phyloP scores from a whole-genome alignment of 2,888 invertebrate genomes.

The Lissonota sp. region DNA sequence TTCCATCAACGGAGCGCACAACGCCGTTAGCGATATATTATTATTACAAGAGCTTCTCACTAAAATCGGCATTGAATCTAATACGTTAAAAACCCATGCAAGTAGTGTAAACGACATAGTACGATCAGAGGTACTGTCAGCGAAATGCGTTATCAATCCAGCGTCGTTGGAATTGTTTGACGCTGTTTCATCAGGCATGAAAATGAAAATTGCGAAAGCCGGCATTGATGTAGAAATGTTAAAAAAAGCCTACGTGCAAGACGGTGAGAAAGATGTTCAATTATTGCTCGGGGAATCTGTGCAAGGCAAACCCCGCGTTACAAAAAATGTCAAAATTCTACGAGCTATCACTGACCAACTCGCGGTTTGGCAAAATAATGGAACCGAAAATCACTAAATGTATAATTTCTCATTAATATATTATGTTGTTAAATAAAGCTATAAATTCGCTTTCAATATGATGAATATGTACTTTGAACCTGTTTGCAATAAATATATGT shows the following conservation, averaged over 20 bases:
- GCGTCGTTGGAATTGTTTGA: slow-evolving; percentile 26
- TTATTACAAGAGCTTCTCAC: too few relatives aligned
- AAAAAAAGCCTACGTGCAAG: slow-evolving; percentile 2
- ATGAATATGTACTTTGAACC: too few relatives aligned
- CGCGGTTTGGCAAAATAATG: too few relatives aligned
- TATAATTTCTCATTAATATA: too few relatives aligned
- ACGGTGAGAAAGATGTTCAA: slow-evolving; percentile 25
- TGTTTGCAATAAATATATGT: too few relatives aligned
- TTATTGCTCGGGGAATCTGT: slow-evolving; percentile 49
- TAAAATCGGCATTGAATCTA: too few relatives aligned
- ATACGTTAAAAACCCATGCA: neutral
- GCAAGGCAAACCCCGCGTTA: slow-evolving; percentile 35
- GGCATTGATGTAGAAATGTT: slow-evolving; percentile 17
- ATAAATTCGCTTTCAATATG: too few relatives aligned
- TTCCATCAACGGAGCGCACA: slow-evolving; percentile 4
- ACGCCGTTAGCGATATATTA: slow-evolving; percentile 13
- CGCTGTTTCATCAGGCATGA: slow-evolving; percentile 35
- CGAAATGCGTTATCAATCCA: slow-evolving; percentile 22
- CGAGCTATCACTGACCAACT: neutral
- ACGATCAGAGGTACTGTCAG: slow-evolving; percentile 7
- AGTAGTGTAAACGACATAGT: slow-evolving; percentile 24
- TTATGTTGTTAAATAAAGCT: too few relatives aligned
- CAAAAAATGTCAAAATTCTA: slow-evolving; percentile 47
- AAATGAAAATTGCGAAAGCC: slow-evolving; percentile 39
- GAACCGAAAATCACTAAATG: too few relatives aligned